These are phyloP conservation scores for Plutomurus gul DNA, from an alignment of 1,140 invertebrate species.

Conservation along the genomic window DNA sequence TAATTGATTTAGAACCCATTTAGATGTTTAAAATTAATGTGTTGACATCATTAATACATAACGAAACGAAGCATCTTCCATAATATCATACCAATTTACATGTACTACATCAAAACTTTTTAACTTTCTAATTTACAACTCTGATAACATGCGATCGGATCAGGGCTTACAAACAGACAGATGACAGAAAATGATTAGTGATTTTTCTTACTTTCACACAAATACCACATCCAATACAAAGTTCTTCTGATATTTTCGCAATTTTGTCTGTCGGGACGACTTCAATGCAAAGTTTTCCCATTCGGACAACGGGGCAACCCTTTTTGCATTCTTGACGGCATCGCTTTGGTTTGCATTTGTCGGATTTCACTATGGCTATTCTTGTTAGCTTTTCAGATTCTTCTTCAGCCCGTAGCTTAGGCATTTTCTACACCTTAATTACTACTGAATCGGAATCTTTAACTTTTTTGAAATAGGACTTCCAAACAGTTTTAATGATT, in stretches of 20 bases:
- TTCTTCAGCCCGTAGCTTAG: constrained; percentile 17
- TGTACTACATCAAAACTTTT: too few relatives aligned
- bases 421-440: constrained; percentile 22
- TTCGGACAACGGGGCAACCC: constrained; percentile 95
- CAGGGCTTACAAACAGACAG: neutral
- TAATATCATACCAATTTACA: neutral
- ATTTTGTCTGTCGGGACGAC: constrained; percentile 97
- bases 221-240: constrained; percentile 99
- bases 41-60: too few relatives aligned
- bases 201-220: constrained; percentile 78
- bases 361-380: constrained; percentile 97
- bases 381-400: constrained; percentile 90
- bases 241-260: constrained; percentile 94
- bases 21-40: too few relatives aligned
- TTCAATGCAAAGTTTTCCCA: constrained; percentile 99
- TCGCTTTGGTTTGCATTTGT: constrained; percentile 99
- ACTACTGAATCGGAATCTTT: neutral
- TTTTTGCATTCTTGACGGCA: constrained; percentile 99
- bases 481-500: neutral
- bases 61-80: neutral
- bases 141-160: too few relatives aligned
- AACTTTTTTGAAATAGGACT: neutral
- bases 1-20: too few relatives aligned
- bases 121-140: too few relatives aligned
- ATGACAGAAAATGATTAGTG: neutral